phyloP scores from a whole-genome alignment of 2,113 vertebrate genomes.

The Sylvilagus bachmani region DNA sequence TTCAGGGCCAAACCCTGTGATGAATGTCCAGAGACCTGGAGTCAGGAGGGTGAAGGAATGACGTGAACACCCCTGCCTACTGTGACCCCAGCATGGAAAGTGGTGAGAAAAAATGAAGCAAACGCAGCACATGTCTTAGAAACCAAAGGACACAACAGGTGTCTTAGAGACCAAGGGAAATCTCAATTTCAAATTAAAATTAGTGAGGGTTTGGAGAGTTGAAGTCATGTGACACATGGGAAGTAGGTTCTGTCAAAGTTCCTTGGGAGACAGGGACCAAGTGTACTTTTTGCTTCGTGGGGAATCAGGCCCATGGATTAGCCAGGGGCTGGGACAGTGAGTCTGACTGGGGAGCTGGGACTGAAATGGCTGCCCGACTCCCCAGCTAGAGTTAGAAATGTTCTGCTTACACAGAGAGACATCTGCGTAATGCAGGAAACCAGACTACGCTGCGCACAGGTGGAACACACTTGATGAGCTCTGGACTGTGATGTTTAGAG shows the following conservation, averaged over 20 bases:
- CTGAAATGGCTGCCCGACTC: background rate
- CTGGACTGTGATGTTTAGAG: background rate
- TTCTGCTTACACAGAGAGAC: background rate
- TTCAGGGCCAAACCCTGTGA: background rate
- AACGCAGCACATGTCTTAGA: background rate
- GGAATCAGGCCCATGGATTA: background rate
- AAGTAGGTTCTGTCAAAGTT: background rate
- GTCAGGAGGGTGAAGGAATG: background rate
- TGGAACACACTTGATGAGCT: no score
- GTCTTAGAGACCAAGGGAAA: background rate
- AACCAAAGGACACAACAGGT: no score
- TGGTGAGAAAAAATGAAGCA: background rate
- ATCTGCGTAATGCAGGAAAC: background rate
- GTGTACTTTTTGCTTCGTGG: background rate
- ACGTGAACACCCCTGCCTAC: background rate
- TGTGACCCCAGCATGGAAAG: background rate
- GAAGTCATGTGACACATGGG: background rate
- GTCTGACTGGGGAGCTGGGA: background rate
- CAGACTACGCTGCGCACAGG: background rate
- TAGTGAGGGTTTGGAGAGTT: background rate
- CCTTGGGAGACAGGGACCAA: background rate
- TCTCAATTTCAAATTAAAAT: slow-evolving; percentile 9
- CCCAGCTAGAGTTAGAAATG: background rate
- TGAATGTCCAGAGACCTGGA: background rate
- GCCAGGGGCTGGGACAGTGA: background rate